Conservation (phyloP, 2,113 vertebrate species). For the Smithornis capensis region DNA sequence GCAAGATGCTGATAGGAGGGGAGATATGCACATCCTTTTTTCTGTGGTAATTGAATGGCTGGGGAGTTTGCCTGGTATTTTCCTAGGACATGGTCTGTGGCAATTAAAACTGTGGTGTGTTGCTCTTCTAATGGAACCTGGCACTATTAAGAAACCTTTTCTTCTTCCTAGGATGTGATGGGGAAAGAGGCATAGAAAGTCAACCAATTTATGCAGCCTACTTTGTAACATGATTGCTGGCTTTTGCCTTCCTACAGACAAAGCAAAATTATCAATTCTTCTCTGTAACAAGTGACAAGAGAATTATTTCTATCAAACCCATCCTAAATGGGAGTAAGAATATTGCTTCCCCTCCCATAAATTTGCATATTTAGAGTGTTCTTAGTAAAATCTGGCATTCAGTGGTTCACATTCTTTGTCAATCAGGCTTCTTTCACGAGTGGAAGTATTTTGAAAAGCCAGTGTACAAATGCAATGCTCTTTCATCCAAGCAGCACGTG, state of each 20-base stretch:
- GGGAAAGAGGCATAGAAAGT: neutral
- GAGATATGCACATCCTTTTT: constrained; percentile 22
- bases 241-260: constrained; percentile 43
- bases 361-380: constrained; percentile 32
- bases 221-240: constrained; percentile 5
- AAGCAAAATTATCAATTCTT: constrained; percentile 37
- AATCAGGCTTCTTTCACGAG: constrained; percentile 36
- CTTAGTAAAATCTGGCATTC: neutral
- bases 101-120: neutral
- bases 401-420: neutral
- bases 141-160: constrained; percentile 26
- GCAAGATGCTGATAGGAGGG: constrained; percentile 8
- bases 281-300: constrained; percentile 20
- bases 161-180: neutral
- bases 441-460: constrained; percentile 30
- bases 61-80: constrained; percentile 15
- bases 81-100: neutral
- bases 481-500: neutral
- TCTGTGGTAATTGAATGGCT: constrained; percentile 46
- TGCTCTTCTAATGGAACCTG: neutral
- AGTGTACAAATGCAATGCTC: neutral
- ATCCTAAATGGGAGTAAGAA: constrained; percentile 8
- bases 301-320: constrained; percentile 30
- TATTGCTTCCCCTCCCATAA: constrained; percentile 8
- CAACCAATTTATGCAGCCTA: constrained; percentile 8